Evolutionary conservation across 2,888 invertebrate genomes (phyloP), one percentile per base, ranked within the genome.

Genomic region (Dicycla oo): DNA sequence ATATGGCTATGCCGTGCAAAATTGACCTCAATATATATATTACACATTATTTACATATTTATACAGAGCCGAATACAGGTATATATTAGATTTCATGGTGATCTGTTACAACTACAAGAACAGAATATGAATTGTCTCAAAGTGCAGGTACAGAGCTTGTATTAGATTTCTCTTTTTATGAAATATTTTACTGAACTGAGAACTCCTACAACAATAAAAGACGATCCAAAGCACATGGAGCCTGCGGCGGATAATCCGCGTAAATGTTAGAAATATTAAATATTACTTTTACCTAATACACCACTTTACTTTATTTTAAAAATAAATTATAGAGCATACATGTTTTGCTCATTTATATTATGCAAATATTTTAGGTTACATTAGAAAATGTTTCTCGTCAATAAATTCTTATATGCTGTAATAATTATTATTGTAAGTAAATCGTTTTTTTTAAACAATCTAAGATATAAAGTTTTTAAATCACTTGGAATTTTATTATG

Each of bases 51-150:
- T n/a, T n/a, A n/a, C n/a, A n/a, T n/a, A n/a, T n/a, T n/a, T n/a
- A n/a, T 0, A 11, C 15, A 62, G 7, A n/a, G n/a, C 10, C 15
- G 13, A 53, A 43, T 6, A n/a, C 26, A 53, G 20, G 1, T 58
- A 6, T 51, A 15, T 38, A n/a, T n/a, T n/a, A n/a, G 20, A 68
- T 68, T 71, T 58, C 7, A 49, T 58, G 8, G 20, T 23, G n/a
- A 69, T 45, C 20, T 18, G 10, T n/a, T 40, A 30, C 11, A 69
- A 47, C 15, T 56, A 67, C 43, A 60, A 38, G 51, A 51, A 53
- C 38, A 23, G 30, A 58, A 74, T 65, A 40, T 53, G 45, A 53
- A 73, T 64, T 57, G 1, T 53, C 47, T 53, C 51, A 64, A 74
- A 64, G 3, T 1, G 8, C 18, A 40, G 26, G 13, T 15, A 56